A percentile compares a stretch with the other conserved stretches of the same genome.
phyloP scores from a whole-genome alignment of 2,113 vertebrate genomes.

The Heterocephalus glaber region DNA sequence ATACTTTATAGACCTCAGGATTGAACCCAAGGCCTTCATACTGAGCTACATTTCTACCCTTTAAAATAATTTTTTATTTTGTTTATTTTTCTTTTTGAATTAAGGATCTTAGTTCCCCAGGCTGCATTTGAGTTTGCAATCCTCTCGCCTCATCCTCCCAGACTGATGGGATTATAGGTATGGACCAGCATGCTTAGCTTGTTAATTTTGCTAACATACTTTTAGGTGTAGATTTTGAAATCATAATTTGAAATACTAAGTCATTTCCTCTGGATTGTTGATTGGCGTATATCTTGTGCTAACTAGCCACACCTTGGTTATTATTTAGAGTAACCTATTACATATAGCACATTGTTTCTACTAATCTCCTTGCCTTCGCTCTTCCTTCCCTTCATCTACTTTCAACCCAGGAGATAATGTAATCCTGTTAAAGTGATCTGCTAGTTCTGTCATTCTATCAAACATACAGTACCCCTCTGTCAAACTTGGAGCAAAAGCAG shows the following conservation, averaged over 20 bases:
- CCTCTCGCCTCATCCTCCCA: not conserved
- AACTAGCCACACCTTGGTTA: not conserved
- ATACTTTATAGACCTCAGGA: not conserved
- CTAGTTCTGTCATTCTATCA: not conserved
- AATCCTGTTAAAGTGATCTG: not conserved
- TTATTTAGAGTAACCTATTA: not conserved
- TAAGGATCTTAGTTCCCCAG: not conserved
- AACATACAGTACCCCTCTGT: accelerated
- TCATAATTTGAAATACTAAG: not conserved
- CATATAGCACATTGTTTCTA: not conserved
- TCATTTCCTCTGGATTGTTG: too few relatives aligned
- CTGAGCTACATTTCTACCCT: not conserved
- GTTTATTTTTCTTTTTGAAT: not conserved
- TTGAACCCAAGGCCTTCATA: not conserved
- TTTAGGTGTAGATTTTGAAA: not conserved
- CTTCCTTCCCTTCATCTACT: not conserved
- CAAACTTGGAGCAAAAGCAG: not conserved
- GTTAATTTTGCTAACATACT: not conserved
- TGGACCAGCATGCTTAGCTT: not conserved
- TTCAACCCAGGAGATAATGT: not conserved
- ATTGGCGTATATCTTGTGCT: too few relatives aligned
- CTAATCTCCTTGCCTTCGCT: not conserved
- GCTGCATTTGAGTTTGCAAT: not conserved
- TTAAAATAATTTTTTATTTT: not conserved
- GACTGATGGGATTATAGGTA: not conserved